Evolutionary conservation across 53 echinoderm and acorn worm genomes (phyloP).

Genomic region (Pentamera pediparva): DNA sequence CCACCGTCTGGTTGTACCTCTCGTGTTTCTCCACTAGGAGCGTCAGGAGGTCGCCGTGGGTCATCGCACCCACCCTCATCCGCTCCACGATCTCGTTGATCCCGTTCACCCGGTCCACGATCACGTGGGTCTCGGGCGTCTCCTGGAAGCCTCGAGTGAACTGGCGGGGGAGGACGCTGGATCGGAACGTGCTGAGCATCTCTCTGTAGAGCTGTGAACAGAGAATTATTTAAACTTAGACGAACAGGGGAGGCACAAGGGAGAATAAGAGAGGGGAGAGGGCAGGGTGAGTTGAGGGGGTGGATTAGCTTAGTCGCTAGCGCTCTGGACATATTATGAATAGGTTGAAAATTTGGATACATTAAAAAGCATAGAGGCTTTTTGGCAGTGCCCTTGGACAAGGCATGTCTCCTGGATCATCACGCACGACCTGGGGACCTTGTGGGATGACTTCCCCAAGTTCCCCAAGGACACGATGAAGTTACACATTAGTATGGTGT

Average conservation of each 20-base stretch:
- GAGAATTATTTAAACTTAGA: not conserved
- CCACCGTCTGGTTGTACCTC: slow-evolving; percentile 67
- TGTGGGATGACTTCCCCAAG: too few relatives aligned
- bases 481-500: too few relatives aligned
- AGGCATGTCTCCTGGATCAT: too few relatives aligned
- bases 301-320: too few relatives aligned
- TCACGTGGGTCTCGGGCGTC: slow-evolving; percentile 56
- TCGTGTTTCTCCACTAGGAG: slow-evolving; percentile 76
- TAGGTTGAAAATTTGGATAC: too few relatives aligned
- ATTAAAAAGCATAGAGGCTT: too few relatives aligned
- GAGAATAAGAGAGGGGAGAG: too few relatives aligned
- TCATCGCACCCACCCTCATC: slow-evolving; percentile 46
- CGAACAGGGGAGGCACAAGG: not conserved
- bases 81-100: slow-evolving; percentile 64
- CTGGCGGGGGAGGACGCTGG: slow-evolving; percentile 62
- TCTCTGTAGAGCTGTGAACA: slow-evolving; percentile 58
- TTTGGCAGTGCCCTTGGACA: too few relatives aligned
- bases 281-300: too few relatives aligned
- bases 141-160: slow-evolving; percentile 96
- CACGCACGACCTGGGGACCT: too few relatives aligned
- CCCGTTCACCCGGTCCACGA: slow-evolving; percentile 46
- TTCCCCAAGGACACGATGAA: too few relatives aligned
- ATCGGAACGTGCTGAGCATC: slow-evolving; percentile 70
- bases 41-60: slow-evolving; percentile 51
- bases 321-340: too few relatives aligned